phyloP scores from a whole-genome alignment of 2,797 vertebrate genomes.

The Takifugu ocellatus region DNA sequence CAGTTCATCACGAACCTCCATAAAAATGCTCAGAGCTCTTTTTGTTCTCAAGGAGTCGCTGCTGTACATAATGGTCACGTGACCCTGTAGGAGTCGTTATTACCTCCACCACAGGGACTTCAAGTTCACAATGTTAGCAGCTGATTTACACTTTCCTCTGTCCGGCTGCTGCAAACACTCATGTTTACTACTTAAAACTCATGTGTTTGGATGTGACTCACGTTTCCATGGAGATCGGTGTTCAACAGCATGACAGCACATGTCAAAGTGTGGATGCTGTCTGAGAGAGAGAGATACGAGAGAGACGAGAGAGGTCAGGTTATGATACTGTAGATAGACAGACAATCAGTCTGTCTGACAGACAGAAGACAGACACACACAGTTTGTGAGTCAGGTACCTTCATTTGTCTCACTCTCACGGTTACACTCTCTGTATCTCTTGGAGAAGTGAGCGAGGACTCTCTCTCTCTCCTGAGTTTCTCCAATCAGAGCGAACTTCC shows the following conservation, averaged over 20 bases:
- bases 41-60: too few relatives aligned
- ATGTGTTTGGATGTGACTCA: constrained; percentile 70
- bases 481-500: constrained; percentile 89
- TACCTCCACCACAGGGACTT: too few relatives aligned
- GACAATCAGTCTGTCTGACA: constrained; percentile 4
- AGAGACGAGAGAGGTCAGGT: constrained; percentile 2
- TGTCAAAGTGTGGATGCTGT: constrained; percentile 92
- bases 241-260: constrained; percentile 97
- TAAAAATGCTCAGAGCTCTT: too few relatives aligned
- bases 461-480: constrained; percentile 96
- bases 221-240: constrained; percentile 95
- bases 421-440: constrained; percentile 87
- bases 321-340: constrained; percentile 6
- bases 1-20: too few relatives aligned
- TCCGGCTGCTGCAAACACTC: neutral
- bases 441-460: constrained; percentile 91
- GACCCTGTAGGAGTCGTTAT: too few relatives aligned
- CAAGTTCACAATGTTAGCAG: too few relatives aligned
- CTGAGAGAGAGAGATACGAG: constrained; percentile 58
- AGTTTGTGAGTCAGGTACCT: constrained; percentile 70
- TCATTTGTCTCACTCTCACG: constrained; percentile 78
- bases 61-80: too few relatives aligned
- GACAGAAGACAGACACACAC: neutral
- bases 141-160: neutral
- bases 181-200: neutral